Evolutionary conservation across 2,797 vertebrate genomes (phyloP), one percentile per base, ranked within the genome.

Genomic region (Microhierax caerulescens): DNA sequence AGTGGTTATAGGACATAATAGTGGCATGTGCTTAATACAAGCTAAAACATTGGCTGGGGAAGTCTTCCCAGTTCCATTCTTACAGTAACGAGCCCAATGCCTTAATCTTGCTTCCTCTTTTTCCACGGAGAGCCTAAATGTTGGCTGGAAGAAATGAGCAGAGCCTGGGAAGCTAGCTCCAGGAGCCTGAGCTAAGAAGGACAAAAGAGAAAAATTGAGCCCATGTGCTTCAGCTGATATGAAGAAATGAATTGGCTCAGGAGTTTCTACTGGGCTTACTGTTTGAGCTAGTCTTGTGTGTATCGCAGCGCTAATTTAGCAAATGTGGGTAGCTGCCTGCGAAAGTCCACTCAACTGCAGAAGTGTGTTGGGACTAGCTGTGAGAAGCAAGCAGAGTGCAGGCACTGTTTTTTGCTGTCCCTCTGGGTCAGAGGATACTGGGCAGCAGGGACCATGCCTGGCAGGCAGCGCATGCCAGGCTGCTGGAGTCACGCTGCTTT

Each of bases 251-350:
- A 36, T 25, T 41, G 43, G 20, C 54, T 81, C 7, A 10, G 41
- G 43, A 76, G 37, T 34, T 85, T 51, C 32, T 85, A 7, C 23
- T 0, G 1, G 28, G 24, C 21, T 53, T 61, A 20, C 11, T 36
- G 4, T 32, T 67, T 10, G 57, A 56, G 18, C 32, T 50, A 6
- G 8, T 17, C 10, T 39, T 16, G 16, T 4, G 3, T 27, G 1
- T 8, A 0, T 7, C 34, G 39, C 1, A 2, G 16, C 9, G 1
- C 8, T 0, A 0, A 16, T 36, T 39, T 27, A 7, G n/a, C 37
- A 50, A 30, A 12, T 28, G 24, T 0, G 2, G 28, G 32, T 3
- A 10, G 18, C 77, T 63, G 75, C 25, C 37, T 17, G 41, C 34
- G 60, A 4, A 24, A 68, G 43, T 24, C 15, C 5, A 4, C 36